Evolutionary conservation across 2,888 invertebrate species (phyloP), one percentile per base, ranked within the genome.

Genomic region (Phengaris arion): DNA sequence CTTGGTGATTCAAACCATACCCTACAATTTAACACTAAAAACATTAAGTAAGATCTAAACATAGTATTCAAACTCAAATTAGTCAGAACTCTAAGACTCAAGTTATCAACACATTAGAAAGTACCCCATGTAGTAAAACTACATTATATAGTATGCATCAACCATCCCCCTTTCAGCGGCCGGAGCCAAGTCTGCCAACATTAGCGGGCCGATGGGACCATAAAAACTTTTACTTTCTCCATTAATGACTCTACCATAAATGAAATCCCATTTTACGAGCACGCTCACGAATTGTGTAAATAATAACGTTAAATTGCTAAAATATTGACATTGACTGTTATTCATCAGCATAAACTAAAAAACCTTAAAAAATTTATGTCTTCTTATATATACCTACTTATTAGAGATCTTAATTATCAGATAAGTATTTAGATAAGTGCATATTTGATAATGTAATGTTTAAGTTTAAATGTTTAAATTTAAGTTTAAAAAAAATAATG

Each of bases 161-260:
- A 48, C 15, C 51, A 12, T 48, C 51, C 70, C 64, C 64, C 35
- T 64, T 64, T 59, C 59, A 5, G 7, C 6, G 48, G 15, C 22
- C 54, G 52, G 22, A 72, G 54, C 72, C 72, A 72, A 72, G 70
- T 72, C 52, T 72, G 12, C 72, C 72, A 12, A 79, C 80, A 76
- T 78, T 77, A 78, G 81, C 78, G 81, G 82, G 81, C 83, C 83
- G 83, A 86, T 86, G 84, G 83, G 82, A 83, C 82, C 81, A 86
- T 90, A 90, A 90, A 90, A 89, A 88, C 85, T 89, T 90, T 89
- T 87, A 89, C 86, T 88, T 86, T 87, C 87, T 84, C 84, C 85
- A 87, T 87, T 86, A 86, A 89, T 86, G 87, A 83, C 86, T 84
- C 84, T 85, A 83, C 86, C 87, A 85, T 85, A 84, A 86, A 84